Conservation (phyloP, 1,140 invertebrate genomes). For the Neodiprion fabricii region DNA sequence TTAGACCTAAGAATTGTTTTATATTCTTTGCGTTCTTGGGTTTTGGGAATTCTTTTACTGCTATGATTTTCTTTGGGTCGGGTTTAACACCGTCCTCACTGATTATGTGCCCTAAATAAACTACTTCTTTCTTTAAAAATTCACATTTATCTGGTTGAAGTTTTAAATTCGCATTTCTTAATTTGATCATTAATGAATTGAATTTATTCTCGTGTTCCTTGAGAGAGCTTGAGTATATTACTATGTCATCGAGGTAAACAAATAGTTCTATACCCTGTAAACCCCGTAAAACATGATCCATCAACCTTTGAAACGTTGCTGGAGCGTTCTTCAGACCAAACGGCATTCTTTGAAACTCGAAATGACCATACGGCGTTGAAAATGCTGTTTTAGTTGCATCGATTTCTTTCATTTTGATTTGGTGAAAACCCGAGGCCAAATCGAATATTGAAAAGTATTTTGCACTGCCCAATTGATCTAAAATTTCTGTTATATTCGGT, state of each 20-base stretch:
- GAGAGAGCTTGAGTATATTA: constrained; percentile 44
- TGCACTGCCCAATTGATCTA: constrained; percentile 23
- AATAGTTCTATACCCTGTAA: constrained; percentile 17
- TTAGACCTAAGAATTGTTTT: constrained; percentile 52
- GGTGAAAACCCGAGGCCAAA: constrained; percentile 53
- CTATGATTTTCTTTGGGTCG: constrained; percentile 28
- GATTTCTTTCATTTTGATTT: constrained; percentile 45
- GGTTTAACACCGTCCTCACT: constrained; percentile 48
- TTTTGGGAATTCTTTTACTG: constrained; percentile 45
- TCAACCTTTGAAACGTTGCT: constrained; percentile 35
- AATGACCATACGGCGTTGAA: constrained; percentile 22
- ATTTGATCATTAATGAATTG: constrained; percentile 39
- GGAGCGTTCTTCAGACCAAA: constrained; percentile 48
- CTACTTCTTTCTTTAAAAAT: constrained; percentile 55
- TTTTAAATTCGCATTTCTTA: constrained; percentile 50
- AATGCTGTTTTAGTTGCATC: constrained; percentile 54
- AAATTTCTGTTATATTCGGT: constrained; percentile 1
- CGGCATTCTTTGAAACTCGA: constrained; percentile 21
- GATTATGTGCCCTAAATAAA: constrained; percentile 58
- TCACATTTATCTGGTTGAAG: constrained; percentile 56
- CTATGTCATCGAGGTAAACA: constrained; percentile 57
- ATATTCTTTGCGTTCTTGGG: constrained; percentile 51
- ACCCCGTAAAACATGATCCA: constrained; percentile 40
- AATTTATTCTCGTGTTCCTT: constrained; percentile 51
- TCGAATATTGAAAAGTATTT: constrained; percentile 39